Base-by-base conservation (phyloP, 2,113 vertebrate species). In the Trematocara nigrifrons region DNA sequence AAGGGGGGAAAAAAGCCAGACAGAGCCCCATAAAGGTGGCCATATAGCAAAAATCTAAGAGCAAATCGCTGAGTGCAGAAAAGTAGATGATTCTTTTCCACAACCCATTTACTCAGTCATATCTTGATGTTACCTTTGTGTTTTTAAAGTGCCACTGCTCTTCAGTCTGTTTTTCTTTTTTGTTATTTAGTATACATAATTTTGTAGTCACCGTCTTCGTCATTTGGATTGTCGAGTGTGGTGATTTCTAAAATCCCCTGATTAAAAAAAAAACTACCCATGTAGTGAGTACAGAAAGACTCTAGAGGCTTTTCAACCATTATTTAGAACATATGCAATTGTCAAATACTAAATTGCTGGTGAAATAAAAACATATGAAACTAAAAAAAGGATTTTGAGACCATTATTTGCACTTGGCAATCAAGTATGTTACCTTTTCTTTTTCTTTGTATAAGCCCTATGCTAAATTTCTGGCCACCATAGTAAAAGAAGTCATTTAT, bases 401-500 rank as follows among this genome's bases (percentile, higher is more conserved):
- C 13, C 49, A 86, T 90, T 90, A 85, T 79, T 76, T 87, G 56
- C 16, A 83, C 83, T 88, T 71, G 49, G 80, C 61, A 84, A 49
- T 81, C 0, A 45, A 6, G 56, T 74, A 81, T 52, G 20, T 74
- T 87, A 56, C 38, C 35, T 66, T 18, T 59, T n/a, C n/a, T 71
- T 69, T 86, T 18, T 26, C 22, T 84, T 86, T 61, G 38, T 61
- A 20, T 80, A 86, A 90, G 83, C 78, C 4, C 45, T 9, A 61
- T 84, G 26, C 59, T 86, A 83, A 86, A 83, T 80, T 59, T 77
- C 35, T 83, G 87, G 80, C 91, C 92, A 85, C 87, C 93, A 87
- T 33, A 88, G 91, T 89, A 86, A 93, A 93, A 91, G 66, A 91
- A 93, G 89, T 88, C 91, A 85, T 93, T 92, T 88, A 42, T 56